phyloP scores from a whole-genome alignment of 2,113 vertebrate species.

The Anser brachyrhynchus region DNA sequence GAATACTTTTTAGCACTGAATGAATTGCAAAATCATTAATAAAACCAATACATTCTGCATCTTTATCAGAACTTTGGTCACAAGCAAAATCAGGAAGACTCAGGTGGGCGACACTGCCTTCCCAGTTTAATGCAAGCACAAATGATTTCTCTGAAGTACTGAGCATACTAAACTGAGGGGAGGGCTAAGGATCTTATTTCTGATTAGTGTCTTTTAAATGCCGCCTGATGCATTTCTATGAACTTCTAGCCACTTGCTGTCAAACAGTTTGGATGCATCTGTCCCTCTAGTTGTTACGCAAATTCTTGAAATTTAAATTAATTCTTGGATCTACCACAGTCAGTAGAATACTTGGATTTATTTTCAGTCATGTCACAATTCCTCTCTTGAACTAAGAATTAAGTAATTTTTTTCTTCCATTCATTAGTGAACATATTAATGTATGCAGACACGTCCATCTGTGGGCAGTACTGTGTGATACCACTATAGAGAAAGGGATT shows the following conservation, averaged over 20 bases:
- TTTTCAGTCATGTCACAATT: neutral
- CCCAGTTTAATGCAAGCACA: neutral
- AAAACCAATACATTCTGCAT: neutral
- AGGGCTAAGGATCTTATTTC: neutral
- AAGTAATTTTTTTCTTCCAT: neutral
- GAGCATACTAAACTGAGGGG: neutral
- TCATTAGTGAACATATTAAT: neutral
- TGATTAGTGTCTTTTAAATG: neutral
- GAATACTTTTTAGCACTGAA: neutral
- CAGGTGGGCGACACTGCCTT: neutral
- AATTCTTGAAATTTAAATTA: neutral
- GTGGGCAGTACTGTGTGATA: neutral
- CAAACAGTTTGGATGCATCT: neutral
- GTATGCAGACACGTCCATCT: neutral
- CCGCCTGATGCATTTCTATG: neutral
- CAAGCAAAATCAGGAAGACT: neutral
- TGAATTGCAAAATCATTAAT: neutral
- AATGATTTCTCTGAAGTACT: neutral
- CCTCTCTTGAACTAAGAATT: neutral
- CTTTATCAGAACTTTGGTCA: neutral
- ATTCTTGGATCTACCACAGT: neutral
- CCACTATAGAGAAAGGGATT: neutral
- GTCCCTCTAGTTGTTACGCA: neutral
- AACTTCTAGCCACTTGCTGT: neutral
- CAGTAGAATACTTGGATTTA: neutral